Conservation (phyloP, 2,888 invertebrate genomes). For the Drosophila tripunctata region DNA sequence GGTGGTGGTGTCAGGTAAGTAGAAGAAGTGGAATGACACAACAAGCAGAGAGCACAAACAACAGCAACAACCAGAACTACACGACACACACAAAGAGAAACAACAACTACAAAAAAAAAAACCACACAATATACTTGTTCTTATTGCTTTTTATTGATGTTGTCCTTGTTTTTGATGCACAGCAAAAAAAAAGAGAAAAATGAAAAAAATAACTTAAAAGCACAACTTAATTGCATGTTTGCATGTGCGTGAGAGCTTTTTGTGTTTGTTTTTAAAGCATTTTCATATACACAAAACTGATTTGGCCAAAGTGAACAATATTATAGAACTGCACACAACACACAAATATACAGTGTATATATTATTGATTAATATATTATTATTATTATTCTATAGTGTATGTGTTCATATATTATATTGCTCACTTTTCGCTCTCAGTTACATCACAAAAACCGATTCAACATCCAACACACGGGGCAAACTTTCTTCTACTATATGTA, state of each 20-base stretch:
- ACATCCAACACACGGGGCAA: slow-evolving; percentile 29
- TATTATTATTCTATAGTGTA: slow-evolving; percentile 5
- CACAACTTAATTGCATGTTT: slow-evolving; percentile 57
- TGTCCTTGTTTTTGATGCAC: slow-evolving; percentile 31
- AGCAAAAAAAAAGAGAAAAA: no score
- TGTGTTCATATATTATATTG: no score
- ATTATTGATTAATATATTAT: not conserved
- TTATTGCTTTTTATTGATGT: slow-evolving; percentile 34
- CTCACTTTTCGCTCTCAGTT: slow-evolving; percentile 40
- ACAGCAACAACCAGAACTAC: not conserved
- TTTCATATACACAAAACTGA: slow-evolving; percentile 43
- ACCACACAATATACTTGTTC: no score
- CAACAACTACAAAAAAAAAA: not conserved
- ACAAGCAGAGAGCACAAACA: slow-evolving; percentile 4
- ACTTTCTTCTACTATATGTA: slow-evolving; percentile 56
- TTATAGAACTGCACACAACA: slow-evolving; percentile 3
- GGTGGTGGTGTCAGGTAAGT: slow-evolving; percentile 84
- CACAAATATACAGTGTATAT: not conserved
- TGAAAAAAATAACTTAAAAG: no score
- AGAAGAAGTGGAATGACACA: not conserved
- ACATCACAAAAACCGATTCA: slow-evolving; percentile 43
- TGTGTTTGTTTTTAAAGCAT: slow-evolving; percentile 40
- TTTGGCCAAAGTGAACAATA: slow-evolving; percentile 27
- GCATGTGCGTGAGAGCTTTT: slow-evolving; percentile 65
- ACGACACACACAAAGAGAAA: slow-evolving; percentile 6